Evolutionary conservation across 2,113 vertebrate species (phyloP).

Genomic region (Hiodon tergisus): DNA sequence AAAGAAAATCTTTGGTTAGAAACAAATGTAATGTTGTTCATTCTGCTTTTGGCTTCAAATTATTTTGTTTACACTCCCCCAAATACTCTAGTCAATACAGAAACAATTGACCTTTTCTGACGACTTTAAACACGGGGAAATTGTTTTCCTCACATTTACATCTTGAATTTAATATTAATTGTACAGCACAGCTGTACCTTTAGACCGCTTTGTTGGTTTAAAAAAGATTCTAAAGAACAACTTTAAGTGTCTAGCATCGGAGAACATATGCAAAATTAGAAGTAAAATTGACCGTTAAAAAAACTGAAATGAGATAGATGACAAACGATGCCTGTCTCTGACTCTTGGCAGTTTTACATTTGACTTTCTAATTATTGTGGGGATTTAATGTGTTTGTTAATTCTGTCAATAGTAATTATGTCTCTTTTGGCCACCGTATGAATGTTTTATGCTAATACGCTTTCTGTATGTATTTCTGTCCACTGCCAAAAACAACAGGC

Average conservation of each 20-base stretch:
- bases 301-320: slow-evolving; percentile 57
- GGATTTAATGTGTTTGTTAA: slow-evolving; percentile 68
- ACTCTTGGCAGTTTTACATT: slow-evolving; percentile 57
- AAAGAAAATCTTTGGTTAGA: slow-evolving; percentile 2
- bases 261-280: slow-evolving; percentile 42
- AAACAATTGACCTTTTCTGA: not conserved
- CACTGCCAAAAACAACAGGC: slow-evolving; percentile 47
- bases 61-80: not conserved
- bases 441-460: slow-evolving; percentile 54
- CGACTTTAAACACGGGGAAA: not conserved
- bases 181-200: not conserved
- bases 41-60: not conserved
- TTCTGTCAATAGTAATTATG: slow-evolving; percentile 70
- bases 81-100: not conserved
- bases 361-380: slow-evolving; percentile 65
- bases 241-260: slow-evolving; percentile 17
- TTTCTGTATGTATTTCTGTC: slow-evolving; percentile 49
- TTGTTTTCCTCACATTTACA: not conserved
- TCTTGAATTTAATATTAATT: not conserved
- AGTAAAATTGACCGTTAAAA: slow-evolving; percentile 48
- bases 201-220: not conserved
- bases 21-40: not conserved
- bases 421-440: slow-evolving; percentile 53
- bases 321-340: slow-evolving; percentile 57
- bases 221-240: slow-evolving; percentile 22